A percentile compares a stretch with the other conserved stretches of the same genome.
Conservation (phyloP, 2,113 vertebrate species). For the Anser brachyrhynchus region DNA sequence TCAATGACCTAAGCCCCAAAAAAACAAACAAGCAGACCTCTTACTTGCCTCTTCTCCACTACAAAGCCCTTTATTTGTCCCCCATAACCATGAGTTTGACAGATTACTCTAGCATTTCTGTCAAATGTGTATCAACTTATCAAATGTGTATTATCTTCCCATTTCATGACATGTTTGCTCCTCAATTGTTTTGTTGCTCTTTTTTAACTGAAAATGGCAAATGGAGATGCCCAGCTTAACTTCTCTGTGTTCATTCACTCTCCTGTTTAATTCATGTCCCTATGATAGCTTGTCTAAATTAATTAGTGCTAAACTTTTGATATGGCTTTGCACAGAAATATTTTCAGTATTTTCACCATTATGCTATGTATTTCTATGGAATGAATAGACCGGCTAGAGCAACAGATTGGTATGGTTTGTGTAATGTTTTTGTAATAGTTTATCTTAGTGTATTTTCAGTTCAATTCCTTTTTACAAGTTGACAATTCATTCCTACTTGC, state of each 20-base stretch:
- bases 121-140: not conserved
- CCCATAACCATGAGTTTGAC: not conserved
- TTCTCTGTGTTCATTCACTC: not conserved
- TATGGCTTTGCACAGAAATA: not conserved
- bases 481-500: not conserved
- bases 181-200: not conserved
- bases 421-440: not conserved
- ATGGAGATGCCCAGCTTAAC: accelerated
- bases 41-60: not conserved
- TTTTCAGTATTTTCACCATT: not conserved
- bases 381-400: not conserved
- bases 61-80: not conserved
- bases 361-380: not conserved
- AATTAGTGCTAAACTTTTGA: not conserved
- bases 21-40: not conserved
- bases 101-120: not conserved
- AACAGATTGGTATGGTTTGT: not conserved
- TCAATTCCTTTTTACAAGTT: not conserved
- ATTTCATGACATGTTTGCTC: not conserved
- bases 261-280: not conserved
- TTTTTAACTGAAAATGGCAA: not conserved
- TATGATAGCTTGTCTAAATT: not conserved
- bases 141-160: not conserved
- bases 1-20: not conserved
- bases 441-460: not conserved